Evolutionary conservation across 2,888 invertebrate species (phyloP).

Genomic region (Platynereis dumerilii): DNA sequence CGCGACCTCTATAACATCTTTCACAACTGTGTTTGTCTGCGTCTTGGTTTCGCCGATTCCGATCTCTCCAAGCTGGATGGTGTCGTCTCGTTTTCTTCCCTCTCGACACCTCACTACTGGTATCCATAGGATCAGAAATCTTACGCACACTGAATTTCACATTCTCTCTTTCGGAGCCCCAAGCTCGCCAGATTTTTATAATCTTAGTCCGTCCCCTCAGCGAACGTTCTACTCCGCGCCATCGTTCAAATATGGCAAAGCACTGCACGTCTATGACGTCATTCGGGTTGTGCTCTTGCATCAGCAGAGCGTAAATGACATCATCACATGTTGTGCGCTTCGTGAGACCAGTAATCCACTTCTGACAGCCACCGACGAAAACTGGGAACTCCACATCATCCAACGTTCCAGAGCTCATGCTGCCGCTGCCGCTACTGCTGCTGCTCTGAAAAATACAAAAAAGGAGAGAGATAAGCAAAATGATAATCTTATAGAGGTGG

Average conservation of each 20-base stretch:
- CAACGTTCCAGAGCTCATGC: constrained; percentile 19
- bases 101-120: constrained; percentile 15
- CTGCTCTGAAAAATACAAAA: too few species aligned
- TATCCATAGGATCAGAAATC: constrained; percentile 30
- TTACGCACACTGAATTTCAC: constrained; percentile 62
- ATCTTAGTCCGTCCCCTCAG: constrained; percentile 76
- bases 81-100: not conserved
- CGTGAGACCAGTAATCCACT: constrained; percentile 81
- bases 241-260: constrained; percentile 69
- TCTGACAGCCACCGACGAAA: constrained; percentile 77
- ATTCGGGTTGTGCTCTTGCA: constrained; percentile 67
- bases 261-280: constrained; percentile 77
- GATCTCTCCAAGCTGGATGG: constrained; percentile 2
- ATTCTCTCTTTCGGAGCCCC: constrained; percentile 76
- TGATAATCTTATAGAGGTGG: too few species aligned
- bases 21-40: too few species aligned
- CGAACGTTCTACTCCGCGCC: constrained; percentile 70
- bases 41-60: not conserved
- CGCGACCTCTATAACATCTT: not conserved
- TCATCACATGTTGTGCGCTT: constrained; percentile 80
- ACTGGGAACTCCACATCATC: constrained; percentile 61
- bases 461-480: too few species aligned
- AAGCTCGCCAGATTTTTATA: constrained; percentile 80
- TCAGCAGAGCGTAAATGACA: constrained; percentile 75
- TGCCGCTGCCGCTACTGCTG: constrained; percentile 12